Conservation (phyloP, 2,113 vertebrate species). For the Pteronura brasiliensis region DNA sequence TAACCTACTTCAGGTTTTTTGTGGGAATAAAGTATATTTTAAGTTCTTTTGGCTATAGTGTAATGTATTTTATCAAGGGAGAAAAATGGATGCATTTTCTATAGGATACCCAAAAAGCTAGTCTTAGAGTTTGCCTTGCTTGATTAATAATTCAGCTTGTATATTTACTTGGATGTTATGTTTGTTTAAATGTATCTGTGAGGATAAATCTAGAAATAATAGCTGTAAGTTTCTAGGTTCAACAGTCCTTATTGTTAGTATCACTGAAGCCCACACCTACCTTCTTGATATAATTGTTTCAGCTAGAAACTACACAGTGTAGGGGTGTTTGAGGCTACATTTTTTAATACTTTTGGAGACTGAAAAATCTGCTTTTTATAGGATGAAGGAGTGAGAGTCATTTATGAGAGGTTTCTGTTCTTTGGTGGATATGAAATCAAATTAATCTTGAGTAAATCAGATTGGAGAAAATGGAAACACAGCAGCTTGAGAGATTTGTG, state of each 20-base stretch:
- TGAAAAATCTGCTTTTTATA: slow-evolving; percentile 20
- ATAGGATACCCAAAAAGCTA: not conserved
- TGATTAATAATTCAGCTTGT: slow-evolving; percentile 4
- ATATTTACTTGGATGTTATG: not conserved
- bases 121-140: slow-evolving; percentile 1
- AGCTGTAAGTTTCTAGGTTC: not conserved
- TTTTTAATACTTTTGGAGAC: slow-evolving; percentile 9
- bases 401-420: slow-evolving; percentile 14
- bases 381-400: not conserved
- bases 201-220: not conserved
- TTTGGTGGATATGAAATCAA: slow-evolving; percentile 50
- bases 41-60: not conserved
- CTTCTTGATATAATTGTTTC: not conserved
- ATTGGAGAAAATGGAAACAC: slow-evolving; percentile 41
- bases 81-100: not conserved
- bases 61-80: not conserved
- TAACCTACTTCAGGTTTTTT: not conserved
- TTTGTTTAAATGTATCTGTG: not conserved
- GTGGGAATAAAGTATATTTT: not conserved
- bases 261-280: not conserved
- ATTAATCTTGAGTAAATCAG: slow-evolving; percentile 54
- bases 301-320: not conserved
- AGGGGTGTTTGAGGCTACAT: not conserved
- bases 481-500: slow-evolving; percentile 31
- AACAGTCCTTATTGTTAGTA: not conserved